phyloP scores from a whole-genome alignment of 2,888 invertebrate species.

The Lasioglossum morio region DNA sequence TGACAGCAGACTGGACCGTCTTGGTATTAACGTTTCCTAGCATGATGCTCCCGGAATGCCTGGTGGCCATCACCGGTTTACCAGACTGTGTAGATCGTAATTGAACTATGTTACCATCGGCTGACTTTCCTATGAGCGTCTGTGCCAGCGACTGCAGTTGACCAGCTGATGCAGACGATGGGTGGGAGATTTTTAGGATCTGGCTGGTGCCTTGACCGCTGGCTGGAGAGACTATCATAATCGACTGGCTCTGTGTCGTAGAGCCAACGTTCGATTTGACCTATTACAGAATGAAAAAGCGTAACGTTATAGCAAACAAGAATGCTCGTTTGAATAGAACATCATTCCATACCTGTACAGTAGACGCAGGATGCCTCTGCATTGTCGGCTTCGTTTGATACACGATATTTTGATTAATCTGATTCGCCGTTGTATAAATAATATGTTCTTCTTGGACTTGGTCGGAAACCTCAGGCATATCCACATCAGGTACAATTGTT shows the following conservation, averaged over 20 bases:
- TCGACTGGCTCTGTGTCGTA: constrained; percentile 81
- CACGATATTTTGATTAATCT: constrained; percentile 79
- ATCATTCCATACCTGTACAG: constrained; percentile 75
- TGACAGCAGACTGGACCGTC: constrained; percentile 76
- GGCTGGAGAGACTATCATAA: constrained; percentile 83
- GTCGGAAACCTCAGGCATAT: constrained; percentile 80
- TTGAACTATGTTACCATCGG: constrained; percentile 83
- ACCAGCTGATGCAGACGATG: constrained; percentile 80
- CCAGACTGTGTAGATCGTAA: constrained; percentile 78
- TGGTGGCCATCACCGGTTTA: constrained; percentile 79
- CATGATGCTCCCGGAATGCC: constrained; percentile 78
- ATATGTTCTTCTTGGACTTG: constrained; percentile 79
- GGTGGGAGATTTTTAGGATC: constrained; percentile 84
- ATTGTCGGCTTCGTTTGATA: constrained; percentile 83
- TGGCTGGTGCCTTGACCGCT: constrained; percentile 83
- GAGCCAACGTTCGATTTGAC: constrained; percentile 77
- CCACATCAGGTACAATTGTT: constrained; percentile 79
- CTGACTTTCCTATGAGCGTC: constrained; percentile 83
- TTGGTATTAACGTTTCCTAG: constrained; percentile 79
- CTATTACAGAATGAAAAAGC: constrained; percentile 60
- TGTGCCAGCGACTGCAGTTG: constrained; percentile 83
- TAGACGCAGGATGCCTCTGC: constrained; percentile 80
- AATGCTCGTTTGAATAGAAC: neutral
- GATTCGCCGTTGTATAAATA: constrained; percentile 79
- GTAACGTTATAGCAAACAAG: neutral